Conservation (phyloP, 2,797 vertebrate species). For the Benthosema pterotum region DNA sequence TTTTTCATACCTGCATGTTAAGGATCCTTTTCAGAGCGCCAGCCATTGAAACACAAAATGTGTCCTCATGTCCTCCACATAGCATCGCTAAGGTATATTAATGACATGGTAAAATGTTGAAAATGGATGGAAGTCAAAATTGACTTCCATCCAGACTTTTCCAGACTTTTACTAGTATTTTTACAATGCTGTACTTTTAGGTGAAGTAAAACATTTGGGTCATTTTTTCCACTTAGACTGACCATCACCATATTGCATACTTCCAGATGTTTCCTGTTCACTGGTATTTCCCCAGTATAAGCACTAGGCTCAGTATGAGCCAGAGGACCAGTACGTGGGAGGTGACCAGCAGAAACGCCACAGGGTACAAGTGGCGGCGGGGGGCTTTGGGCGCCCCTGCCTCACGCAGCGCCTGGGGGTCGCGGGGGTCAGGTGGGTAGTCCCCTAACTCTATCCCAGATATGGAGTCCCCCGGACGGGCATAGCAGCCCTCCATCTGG, state of each 20-base stretch:
- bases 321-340: slow-evolving; percentile 92
- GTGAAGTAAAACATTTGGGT: too few relatives aligned
- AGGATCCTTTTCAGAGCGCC: too few relatives aligned
- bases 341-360: slow-evolving; percentile 91
- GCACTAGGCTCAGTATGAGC: slow-evolving; percentile 91
- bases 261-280: slow-evolving; percentile 58
- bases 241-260: not conserved
- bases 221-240: not conserved
- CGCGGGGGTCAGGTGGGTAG: slow-evolving; percentile 3
- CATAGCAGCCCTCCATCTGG: slow-evolving; percentile 69
- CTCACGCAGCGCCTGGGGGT: slow-evolving; percentile 16
- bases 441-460: slow-evolving; percentile 28
- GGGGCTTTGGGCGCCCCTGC: slow-evolving; percentile 49
- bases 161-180: too few relatives aligned
- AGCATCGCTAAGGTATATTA: too few relatives aligned
- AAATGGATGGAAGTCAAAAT: too few relatives aligned
- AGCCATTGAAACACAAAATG: too few relatives aligned
- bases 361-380: slow-evolving; percentile 86
- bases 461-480: slow-evolving; percentile 31
- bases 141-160: too few relatives aligned
- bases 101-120: too few relatives aligned
- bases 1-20: too few relatives aligned
- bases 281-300: slow-evolving; percentile 88
- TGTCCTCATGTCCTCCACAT: too few relatives aligned
- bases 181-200: too few relatives aligned